Evolutionary conservation across 2,113 vertebrate genomes (phyloP).

Genomic region (Psilopogon haemacephalus): DNA sequence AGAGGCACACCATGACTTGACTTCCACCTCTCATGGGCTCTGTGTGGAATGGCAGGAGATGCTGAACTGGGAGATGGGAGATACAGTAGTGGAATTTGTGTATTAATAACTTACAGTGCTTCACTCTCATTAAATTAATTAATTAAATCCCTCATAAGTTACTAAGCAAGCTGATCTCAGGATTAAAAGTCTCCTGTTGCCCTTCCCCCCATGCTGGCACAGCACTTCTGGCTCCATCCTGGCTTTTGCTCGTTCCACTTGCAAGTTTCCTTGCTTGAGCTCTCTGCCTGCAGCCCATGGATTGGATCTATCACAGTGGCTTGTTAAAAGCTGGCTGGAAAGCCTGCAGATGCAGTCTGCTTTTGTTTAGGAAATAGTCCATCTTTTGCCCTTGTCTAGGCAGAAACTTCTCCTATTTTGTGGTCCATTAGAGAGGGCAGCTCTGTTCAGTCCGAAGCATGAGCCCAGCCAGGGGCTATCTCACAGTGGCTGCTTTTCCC

Average conservation of each 20-base stretch:
- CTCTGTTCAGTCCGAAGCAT: background rate
- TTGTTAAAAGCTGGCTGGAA: background rate
- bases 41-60: background rate
- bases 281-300: background rate
- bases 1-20: background rate
- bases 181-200: constrained; percentile 9
- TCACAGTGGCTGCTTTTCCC: background rate
- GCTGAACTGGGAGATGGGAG: background rate
- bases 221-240: background rate
- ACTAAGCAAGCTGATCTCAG: constrained; percentile 37
- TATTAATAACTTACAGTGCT: constrained; percentile 40
- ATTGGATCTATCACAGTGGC: background rate
- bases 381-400: background rate
- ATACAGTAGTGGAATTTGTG: background rate
- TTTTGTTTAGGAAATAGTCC: background rate
- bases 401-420: background rate
- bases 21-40: background rate
- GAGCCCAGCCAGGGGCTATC: background rate
- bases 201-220: background rate
- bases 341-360: background rate
- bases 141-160: constrained; percentile 33
- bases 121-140: constrained; percentile 38
- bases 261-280: background rate
- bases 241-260: background rate
- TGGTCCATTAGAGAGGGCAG: background rate